Evolutionary conservation across 2,113 vertebrate species (phyloP).

Genomic region (Dascyllus trimaculatus): DNA sequence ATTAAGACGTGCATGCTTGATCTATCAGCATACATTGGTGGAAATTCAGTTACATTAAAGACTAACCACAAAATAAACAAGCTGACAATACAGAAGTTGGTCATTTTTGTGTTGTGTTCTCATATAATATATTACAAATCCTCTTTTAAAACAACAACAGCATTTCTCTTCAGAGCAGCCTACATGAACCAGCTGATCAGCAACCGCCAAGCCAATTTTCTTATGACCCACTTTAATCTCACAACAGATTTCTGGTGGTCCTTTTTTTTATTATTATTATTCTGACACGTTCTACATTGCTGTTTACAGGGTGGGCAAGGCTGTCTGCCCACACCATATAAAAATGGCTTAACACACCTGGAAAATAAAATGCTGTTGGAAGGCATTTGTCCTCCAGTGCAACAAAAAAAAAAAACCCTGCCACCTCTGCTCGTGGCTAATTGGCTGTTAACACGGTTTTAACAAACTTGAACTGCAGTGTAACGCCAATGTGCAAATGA

Average conservation of each 20-base stretch:
- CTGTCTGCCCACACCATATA: slow-evolving; percentile 69
- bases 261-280: slow-evolving; percentile 65
- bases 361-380: slow-evolving; percentile 73
- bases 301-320: slow-evolving; percentile 73
- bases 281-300: slow-evolving; percentile 74
- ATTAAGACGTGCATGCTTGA: no score
- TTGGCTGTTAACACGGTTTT: slow-evolving; percentile 79
- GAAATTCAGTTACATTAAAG: no score
- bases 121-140: no score
- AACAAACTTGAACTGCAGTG: slow-evolving; percentile 59
- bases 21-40: no score
- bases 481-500: slow-evolving; percentile 65
- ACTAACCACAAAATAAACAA: no score
- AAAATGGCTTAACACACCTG: slow-evolving; percentile 72
- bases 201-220: slow-evolving; percentile 6
- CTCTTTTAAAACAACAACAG: neutral
- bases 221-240: slow-evolving; percentile 54
- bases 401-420: slow-evolving; percentile 57
- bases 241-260: slow-evolving; percentile 76
- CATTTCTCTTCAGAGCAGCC: neutral
- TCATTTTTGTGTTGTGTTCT: no score
- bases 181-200: neutral
- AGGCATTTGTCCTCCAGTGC: slow-evolving; percentile 62
- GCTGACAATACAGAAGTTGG: no score
- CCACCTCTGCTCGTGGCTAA: slow-evolving; percentile 70